Conservation (phyloP, 1,140 invertebrate genomes). For the Trichoplusia ni region DNA sequence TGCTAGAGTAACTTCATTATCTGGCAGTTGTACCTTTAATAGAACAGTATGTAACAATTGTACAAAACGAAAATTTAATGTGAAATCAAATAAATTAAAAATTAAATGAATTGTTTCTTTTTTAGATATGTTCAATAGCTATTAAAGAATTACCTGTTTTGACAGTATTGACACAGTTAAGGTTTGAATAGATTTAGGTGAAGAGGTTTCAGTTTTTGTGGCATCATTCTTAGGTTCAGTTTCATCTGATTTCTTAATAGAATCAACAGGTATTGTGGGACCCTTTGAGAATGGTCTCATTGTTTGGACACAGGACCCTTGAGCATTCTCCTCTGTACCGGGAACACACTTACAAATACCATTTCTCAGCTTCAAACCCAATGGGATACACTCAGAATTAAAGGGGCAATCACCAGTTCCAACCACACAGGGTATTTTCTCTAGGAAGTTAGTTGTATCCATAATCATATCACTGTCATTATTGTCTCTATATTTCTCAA, state of each 20-base stretch:
- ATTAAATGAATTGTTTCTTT: background rate
- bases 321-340: slow-evolving; percentile 73
- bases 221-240: slow-evolving; percentile 51
- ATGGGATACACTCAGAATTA: slow-evolving; percentile 85
- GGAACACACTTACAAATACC: slow-evolving; percentile 87
- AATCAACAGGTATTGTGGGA: slow-evolving; percentile 59
- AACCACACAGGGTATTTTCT: slow-evolving; percentile 76
- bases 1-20: slow-evolving; percentile 89
- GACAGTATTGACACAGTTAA: slow-evolving; percentile 90
- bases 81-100: no score
- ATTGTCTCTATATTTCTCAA: slow-evolving; percentile 74
- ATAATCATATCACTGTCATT: slow-evolving; percentile 75
- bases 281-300: slow-evolving; percentile 70
- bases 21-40: slow-evolving; percentile 84
- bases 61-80: no score
- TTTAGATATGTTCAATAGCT: background rate
- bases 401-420: slow-evolving; percentile 82
- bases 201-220: slow-evolving; percentile 62
- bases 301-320: slow-evolving; percentile 63
- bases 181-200: slow-evolving; percentile 82
- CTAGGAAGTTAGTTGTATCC: slow-evolving; percentile 75
- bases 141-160: slow-evolving; percentile 83
- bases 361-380: slow-evolving; percentile 80
- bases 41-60: no score
- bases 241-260: slow-evolving; percentile 65